Evolutionary conservation across 2,888 invertebrate species (phyloP).

Genomic region (Conchocele bisecta): DNA sequence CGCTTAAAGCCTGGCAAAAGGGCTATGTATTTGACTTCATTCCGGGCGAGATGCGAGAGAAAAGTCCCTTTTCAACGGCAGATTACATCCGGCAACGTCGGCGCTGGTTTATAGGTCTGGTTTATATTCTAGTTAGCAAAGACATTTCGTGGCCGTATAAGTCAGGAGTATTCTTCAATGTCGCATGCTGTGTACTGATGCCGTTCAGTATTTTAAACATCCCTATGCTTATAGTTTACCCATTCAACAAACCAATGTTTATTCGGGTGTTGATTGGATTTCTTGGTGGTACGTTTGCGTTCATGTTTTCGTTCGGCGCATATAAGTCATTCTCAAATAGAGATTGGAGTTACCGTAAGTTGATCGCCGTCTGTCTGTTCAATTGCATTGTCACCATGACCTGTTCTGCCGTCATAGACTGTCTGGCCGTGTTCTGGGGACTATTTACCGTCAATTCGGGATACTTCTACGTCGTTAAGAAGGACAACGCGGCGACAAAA

Average conservation of each 20-base stretch:
- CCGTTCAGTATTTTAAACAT: constrained; percentile 45
- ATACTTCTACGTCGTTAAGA: constrained; percentile 33
- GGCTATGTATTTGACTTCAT: constrained; percentile 51
- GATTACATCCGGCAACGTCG: constrained; percentile 51
- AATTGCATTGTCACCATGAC: constrained; percentile 15
- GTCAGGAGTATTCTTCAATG: constrained; percentile 27
- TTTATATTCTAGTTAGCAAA: constrained; percentile 17
- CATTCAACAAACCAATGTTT: constrained; percentile 21
- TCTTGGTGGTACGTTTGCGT: constrained; percentile 45
- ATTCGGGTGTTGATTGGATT: constrained; percentile 35
- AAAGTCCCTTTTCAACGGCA: constrained; percentile 49
- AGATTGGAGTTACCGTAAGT: constrained; percentile 21
- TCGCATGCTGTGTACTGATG: constrained; percentile 35
- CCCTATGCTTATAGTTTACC: constrained; percentile 23
- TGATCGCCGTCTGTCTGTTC: constrained; percentile 20
- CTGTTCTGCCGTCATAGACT: constrained; percentile 17
- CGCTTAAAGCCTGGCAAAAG: constrained; percentile 43
- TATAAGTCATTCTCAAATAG: constrained; percentile 33
- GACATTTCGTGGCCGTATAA: constrained; percentile 38
- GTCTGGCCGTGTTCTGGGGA: constrained; percentile 31
- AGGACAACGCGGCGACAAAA: no score
- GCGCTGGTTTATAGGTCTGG: constrained; percentile 53
- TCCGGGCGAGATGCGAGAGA: constrained; percentile 52
- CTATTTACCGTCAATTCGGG: constrained; percentile 24
- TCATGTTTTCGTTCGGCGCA: constrained; percentile 47